Evolutionary conservation across 2,888 invertebrate genomes (phyloP), one percentile per base, ranked within the genome.

Genomic region (Papilio gigon): DNA sequence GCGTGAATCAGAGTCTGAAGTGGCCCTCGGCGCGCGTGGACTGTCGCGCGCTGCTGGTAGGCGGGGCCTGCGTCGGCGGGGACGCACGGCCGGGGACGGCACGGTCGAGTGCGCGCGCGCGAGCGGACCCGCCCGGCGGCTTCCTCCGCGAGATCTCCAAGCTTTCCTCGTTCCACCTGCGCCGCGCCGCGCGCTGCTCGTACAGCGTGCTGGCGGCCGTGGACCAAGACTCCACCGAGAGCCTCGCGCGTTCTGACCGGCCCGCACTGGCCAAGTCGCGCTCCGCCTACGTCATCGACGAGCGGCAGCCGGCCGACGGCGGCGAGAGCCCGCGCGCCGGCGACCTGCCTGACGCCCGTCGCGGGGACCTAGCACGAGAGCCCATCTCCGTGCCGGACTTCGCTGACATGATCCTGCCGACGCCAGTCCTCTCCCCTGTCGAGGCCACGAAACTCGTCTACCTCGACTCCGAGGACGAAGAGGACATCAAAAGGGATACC

Each of bases 371-470:
- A 82, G 88, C 94, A 0, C 90, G 95, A 64, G 95, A 95, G 76
- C 95, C 95, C 0, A 93, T 95, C 60, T 96, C 95, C 4, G 95
- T 95, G 76, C 95, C 96, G 74, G 95, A 96, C 83, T 95, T 95
- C 81, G 93, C 93, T 4, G 94, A 94, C 67, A 88, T 95, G 75
- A 92, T 93, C 4, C 84, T 94, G 44, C 94, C 94, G 37, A 94
- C 94, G 2, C 94, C 94, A 9, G 94, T 93, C 22, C 85, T 95
- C 60, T 94, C 95, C 0, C 95, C 95, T 0, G 93, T 94, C 14
- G 95, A 95, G 81, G 95, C 94, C 3, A 89, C 95, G 0, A 92
- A 94, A 75, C 88, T 95, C 12, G 95, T 95, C 0, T 95, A 95
- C 80, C 86, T 95, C 47, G 95, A 95, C 78, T 94, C 94, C 0